Conservation (phyloP, 1,140 invertebrate species). For the Hylaeus anthracinus region DNA sequence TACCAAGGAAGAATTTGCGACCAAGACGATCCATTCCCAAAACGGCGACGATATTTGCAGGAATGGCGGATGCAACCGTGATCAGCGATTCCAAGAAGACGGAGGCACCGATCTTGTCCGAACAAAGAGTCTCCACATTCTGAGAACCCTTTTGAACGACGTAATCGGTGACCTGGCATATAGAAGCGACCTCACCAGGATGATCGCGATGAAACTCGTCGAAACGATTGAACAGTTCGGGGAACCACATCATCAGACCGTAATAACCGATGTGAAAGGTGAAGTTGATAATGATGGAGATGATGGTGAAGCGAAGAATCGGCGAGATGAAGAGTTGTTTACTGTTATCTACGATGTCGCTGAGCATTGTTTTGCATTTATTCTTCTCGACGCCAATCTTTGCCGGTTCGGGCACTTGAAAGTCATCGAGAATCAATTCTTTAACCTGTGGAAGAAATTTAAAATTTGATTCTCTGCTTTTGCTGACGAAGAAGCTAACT, state of each 20-base stretch:
- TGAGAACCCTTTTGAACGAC: conserved; percentile 85
- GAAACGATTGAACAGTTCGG: conserved; percentile 93
- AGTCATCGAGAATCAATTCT: conserved; percentile 87
- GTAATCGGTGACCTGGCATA: conserved; percentile 89
- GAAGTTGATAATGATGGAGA: conserved; percentile 93
- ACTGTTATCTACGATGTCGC: conserved; percentile 89
- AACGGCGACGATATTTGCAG: conserved; percentile 91
- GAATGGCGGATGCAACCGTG: conserved; percentile 91
- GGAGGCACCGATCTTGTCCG: conserved; percentile 86
- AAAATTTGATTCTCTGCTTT: too few species aligned
- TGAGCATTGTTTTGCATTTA: conserved; percentile 86
- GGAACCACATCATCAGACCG: conserved; percentile 95
- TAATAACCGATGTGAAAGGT: conserved; percentile 95
- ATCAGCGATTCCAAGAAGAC: conserved; percentile 94
- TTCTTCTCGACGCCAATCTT: conserved; percentile 78
- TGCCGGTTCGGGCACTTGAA: conserved; percentile 80
- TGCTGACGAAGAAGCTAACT: too few species aligned
- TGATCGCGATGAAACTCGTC: conserved; percentile 86
- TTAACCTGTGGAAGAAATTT: conserved; percentile 79
- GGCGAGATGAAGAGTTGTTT: conserved; percentile 89
- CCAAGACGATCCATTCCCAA: conserved; percentile 89
- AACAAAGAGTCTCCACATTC: conserved; percentile 83
- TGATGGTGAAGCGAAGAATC: conserved; percentile 89
- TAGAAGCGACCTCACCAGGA: conserved; percentile 83
- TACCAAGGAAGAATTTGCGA: conserved; percentile 93